phyloP scores from a whole-genome alignment of 2,888 invertebrate genomes.

The Mactromeris polynyma region DNA sequence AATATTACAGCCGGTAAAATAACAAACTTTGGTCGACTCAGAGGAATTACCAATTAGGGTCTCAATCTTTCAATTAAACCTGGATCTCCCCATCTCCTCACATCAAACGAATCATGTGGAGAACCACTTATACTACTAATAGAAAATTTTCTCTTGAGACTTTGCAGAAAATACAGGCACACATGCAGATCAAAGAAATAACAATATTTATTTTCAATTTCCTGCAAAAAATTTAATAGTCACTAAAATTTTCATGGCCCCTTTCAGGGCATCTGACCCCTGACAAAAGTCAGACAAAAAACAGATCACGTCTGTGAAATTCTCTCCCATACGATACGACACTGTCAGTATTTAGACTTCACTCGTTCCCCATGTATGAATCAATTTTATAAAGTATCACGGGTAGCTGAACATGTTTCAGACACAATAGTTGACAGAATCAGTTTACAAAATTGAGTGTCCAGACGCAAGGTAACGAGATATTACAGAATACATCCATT shows the following conservation, averaged over 20 bases:
- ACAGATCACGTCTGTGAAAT: not conserved
- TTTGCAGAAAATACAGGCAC: not conserved
- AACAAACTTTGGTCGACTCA: not conserved
- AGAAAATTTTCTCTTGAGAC: not conserved
- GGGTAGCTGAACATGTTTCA: not conserved
- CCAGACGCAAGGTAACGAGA: not conserved
- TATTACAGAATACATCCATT: not conserved
- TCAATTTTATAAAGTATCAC: not conserved
- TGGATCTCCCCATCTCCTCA: not conserved
- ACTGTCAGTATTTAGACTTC: not conserved
- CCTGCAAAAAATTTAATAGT: not conserved
- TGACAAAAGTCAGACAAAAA: not conserved
- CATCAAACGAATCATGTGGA: not conserved
- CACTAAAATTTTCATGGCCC: not conserved
- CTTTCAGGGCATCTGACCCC: not conserved
- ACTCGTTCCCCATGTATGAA: not conserved
- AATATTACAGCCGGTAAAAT: constrained; percentile 5
- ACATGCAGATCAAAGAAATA: not conserved
- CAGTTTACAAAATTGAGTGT: not conserved
- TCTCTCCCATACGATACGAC: not conserved
- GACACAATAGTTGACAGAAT: not conserved
- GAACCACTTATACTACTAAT: not conserved
- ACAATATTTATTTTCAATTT: not conserved
- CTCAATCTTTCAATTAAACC: not conserved
- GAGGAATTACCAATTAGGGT: not conserved